These are phyloP conservation scores for Hypothenemus hampei DNA, from an alignment of 1,140 invertebrate genomes.

Conservation along the genomic window DNA sequence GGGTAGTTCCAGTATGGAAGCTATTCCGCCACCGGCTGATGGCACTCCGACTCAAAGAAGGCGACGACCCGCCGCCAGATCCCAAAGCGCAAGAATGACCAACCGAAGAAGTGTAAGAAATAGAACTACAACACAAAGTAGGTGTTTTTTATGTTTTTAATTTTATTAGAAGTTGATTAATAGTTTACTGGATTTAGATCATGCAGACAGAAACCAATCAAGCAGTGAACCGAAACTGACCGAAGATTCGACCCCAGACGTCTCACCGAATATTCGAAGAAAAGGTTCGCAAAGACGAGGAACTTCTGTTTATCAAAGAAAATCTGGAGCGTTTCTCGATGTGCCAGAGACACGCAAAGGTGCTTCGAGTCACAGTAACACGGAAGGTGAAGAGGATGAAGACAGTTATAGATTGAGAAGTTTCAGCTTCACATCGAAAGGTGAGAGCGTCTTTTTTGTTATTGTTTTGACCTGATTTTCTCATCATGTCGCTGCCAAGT, in stretches of 20 bases:
- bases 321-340: constrained; percentile 73
- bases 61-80: constrained; percentile 62
- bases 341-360: constrained; percentile 54
- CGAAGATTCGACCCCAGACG: constrained; percentile 45
- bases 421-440: constrained; percentile 86
- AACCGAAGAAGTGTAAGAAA: constrained; percentile 52
- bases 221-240: constrained; percentile 44
- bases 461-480: no score
- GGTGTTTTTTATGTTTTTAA: neutral
- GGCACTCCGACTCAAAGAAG: constrained; percentile 53
- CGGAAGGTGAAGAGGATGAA: constrained; percentile 66
- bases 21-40: constrained; percentile 56
- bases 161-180: no score
- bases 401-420: constrained; percentile 80
- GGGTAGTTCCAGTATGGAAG: constrained; percentile 61
- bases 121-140: constrained; percentile 12
- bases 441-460: constrained; percentile 42
- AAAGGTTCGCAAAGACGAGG: constrained; percentile 48
- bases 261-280: constrained; percentile 52
- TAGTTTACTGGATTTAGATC: constrained; percentile 34
- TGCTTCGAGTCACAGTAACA: constrained; percentile 29
- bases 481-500: no score
- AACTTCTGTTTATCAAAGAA: constrained; percentile 55
- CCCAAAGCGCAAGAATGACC: constrained; percentile 70
- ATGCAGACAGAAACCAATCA: constrained; percentile 51